A percentile compares a stretch with the other conserved stretches of the same genome.
These are phyloP conservation scores for Gymnoscopelus microlampas DNA, from an alignment of 2,797 vertebrate species.

Conservation along the genomic window DNA sequence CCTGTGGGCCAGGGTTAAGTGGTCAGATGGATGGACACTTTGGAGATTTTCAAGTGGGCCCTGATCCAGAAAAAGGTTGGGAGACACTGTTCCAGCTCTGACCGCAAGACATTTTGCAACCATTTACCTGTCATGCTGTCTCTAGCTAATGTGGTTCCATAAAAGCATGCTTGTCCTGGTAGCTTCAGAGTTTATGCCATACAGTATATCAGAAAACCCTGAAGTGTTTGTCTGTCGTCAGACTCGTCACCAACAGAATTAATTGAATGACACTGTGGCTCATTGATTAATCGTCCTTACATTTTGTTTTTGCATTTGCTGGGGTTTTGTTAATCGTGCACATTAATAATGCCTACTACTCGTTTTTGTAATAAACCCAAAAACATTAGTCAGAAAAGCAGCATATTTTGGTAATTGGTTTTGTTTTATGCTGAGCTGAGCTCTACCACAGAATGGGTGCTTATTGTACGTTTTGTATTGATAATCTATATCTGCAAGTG, in stretches of 20 bases:
- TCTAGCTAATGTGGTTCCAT: conserved; percentile 47
- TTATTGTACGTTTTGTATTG: too few relatives aligned
- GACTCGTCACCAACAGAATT: neutral
- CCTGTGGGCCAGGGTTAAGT: too few relatives aligned
- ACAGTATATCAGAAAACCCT: too few relatives aligned
- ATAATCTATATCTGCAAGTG: too few relatives aligned
- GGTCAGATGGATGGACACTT: too few relatives aligned
- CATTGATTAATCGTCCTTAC: conserved; percentile 20
- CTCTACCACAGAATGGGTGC: conserved; percentile 42
- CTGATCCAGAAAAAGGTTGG: too few relatives aligned
- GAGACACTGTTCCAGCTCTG: too few relatives aligned
- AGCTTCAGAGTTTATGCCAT: conserved; percentile 20
- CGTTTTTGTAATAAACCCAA: neutral
- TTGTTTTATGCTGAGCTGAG: conserved; percentile 20
- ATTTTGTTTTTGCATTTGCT: conserved; percentile 43
- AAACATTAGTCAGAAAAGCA: neutral
- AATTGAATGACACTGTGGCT: conserved; percentile 6
- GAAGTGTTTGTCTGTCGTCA: neutral
- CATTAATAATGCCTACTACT: conserved; percentile 16
- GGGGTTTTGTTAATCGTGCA: conserved; percentile 18
- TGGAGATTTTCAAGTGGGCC: too few relatives aligned
- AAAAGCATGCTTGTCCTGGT: conserved; percentile 33
- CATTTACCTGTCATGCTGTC: conserved; percentile 11
- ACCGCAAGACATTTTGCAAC: neutral
- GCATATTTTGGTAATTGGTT: neutral